A percentile compares a stretch with the other conserved stretches of the same genome.
These are phyloP conservation scores for Salmo trutta DNA, from an alignment of 2,797 vertebrate genomes.

Conservation along the genomic window DNA sequence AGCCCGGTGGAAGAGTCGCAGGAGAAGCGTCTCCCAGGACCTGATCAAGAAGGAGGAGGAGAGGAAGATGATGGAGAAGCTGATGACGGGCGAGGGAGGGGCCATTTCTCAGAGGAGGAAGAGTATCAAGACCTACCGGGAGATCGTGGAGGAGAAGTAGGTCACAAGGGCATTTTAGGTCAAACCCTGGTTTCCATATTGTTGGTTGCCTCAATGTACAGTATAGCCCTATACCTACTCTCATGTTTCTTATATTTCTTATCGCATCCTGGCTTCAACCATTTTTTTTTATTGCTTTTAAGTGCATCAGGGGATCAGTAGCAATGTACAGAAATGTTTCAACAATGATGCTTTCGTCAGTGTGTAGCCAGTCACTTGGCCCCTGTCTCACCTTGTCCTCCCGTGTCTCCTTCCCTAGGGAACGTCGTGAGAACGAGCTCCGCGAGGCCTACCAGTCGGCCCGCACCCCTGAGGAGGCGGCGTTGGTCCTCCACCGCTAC, in stretches of 20 bases:
- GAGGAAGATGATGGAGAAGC: slow-evolving; percentile 92
- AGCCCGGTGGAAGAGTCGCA: slow-evolving; percentile 92
- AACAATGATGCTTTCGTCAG: not conserved
- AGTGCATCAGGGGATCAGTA: too few relatives aligned
- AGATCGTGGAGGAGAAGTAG: slow-evolving; percentile 97
- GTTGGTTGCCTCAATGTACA: not conserved
- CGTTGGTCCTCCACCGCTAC: slow-evolving; percentile 88
- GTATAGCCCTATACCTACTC: not conserved
- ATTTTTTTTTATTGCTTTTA: too few relatives aligned
- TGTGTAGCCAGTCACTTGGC: not conserved
- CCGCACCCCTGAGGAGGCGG: slow-evolving; percentile 85
- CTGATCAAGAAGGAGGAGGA: slow-evolving; percentile 97
- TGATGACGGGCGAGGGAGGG: slow-evolving; percentile 75
- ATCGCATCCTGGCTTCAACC: not conserved
- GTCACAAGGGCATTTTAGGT: slow-evolving; percentile 46
- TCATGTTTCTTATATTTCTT: not conserved
- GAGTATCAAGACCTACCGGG: slow-evolving; percentile 97
- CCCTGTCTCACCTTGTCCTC: not conserved
- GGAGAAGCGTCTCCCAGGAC: slow-evolving; percentile 95
- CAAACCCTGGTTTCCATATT: not conserved
- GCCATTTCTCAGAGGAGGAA: slow-evolving; percentile 81
- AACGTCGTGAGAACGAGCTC: slow-evolving; percentile 88
- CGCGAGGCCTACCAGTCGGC: slow-evolving; percentile 87
- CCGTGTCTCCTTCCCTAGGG: slow-evolving; percentile 66
- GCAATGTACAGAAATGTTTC: not conserved